Base-by-base conservation (phyloP, 2,113 vertebrate genomes). In the Henicopernis longicauda region DNA sequence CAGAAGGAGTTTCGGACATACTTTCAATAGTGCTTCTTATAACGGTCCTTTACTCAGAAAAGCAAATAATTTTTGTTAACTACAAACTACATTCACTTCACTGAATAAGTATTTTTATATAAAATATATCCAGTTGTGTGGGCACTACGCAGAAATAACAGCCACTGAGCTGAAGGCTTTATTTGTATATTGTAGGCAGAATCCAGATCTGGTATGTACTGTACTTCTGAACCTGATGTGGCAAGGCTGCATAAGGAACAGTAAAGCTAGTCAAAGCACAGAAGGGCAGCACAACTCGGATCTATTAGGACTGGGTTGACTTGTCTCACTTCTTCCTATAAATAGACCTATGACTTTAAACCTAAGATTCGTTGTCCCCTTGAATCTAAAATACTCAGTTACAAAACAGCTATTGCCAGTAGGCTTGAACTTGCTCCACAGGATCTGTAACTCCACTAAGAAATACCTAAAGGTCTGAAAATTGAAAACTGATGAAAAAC, bases 211-310 rank as follows among this genome's bases (percentile, higher is more conserved):
- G 31, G 6, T 59, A 32, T 9, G 16, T 40, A 47, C 13, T 12
- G 34, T 65, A 52, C 34, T 61, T 55, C 55, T 47, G 34, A 76
- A 71, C 8, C 36, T 6, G 4, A 4, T 14, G 34, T 5, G 31
- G 8, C 63, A 52, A 65, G 58, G 34, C 45, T 69, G 25, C 34
- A 7, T 5, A 25, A 80, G 19, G 34, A 92, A 49, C 27, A 92
- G 27, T 3, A 58, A 88, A 89, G 58, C 3, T 7, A 66, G 10
- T 6, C 9, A 20, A 63, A 59, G n/a, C 34, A 76, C 1, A 1
- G 14, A 1, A 42, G 14, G 21, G 7, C 22, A 76, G 13, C 6
- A 42, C 12, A 32, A 36, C 4, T 66, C 0, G 0, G 9, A 23
- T 34, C 23, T 57, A 3, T 40, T 7, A 47, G 25, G 15, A 73